Conservation (phyloP, 1,140 invertebrate genomes). For the Parapsyche elsis region DNA sequence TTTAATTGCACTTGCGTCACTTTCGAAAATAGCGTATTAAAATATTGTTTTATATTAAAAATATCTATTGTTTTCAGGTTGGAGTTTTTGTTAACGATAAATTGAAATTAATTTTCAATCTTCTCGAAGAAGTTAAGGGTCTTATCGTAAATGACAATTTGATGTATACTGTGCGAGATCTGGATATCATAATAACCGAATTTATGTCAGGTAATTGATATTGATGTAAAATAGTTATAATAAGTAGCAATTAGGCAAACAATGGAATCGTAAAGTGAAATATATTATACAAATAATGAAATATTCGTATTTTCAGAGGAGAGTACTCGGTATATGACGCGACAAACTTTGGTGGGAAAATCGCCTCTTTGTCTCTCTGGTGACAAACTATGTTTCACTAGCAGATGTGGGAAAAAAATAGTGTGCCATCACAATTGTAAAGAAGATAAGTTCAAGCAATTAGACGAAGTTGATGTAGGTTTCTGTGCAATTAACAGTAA, state of each 20-base stretch:
- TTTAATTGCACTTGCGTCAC: too few relatives aligned
- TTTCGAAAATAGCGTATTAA: too few relatives aligned
- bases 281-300: neutral
- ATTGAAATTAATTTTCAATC: slow-evolving; percentile 58
- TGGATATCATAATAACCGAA: slow-evolving; percentile 64
- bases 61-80: slow-evolving; percentile 57
- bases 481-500: neutral
- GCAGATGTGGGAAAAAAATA: slow-evolving; percentile 60
- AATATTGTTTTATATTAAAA: neutral
- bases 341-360: slow-evolving; percentile 59
- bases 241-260: too few relatives aligned
- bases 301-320: slow-evolving; percentile 58
- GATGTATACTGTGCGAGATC: slow-evolving; percentile 63
- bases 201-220: slow-evolving; percentile 59
- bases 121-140: slow-evolving; percentile 65
- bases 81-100: slow-evolving; percentile 61
- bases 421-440: slow-evolving; percentile 58
- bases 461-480: slow-evolving; percentile 59
- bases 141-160: slow-evolving; percentile 60
- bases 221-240: neutral
- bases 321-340: slow-evolving; percentile 58
- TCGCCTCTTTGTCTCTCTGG: slow-evolving; percentile 59
- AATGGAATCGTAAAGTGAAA: neutral
- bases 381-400: slow-evolving; percentile 59
- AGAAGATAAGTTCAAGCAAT: slow-evolving; percentile 57